Base-by-base conservation (phyloP, 2,113 vertebrate species). In the Vimba vimba region DNA sequence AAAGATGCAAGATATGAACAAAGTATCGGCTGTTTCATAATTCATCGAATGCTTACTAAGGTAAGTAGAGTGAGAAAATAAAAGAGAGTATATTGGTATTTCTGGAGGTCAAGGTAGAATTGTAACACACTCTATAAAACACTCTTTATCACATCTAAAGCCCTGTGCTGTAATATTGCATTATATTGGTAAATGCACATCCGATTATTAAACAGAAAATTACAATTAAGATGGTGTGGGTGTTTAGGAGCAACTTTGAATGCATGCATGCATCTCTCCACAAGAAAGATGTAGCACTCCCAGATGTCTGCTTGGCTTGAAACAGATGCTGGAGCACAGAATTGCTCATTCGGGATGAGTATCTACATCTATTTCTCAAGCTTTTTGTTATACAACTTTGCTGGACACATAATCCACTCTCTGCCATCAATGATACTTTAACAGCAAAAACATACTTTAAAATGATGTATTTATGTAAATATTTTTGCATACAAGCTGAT, bases 1-100 rank as follows among this genome's bases (percentile, higher is more conserved):
- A 88, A 50, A 86, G 23, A 77, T 71, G n/a, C 30, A 82, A 69
- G 21, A 77, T 21, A 47, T 78, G 45, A 77, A 59, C 23, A 78
- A 23, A 21, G 45, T 19, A 45, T 79, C n/a, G 55, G 30, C 13
- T 45, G 25, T 47, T 85, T 68, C 45, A 81, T 50, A 66, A 86
- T 83, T 82, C 6, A 87, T 84, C 25, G 23, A 43, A 15, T 62
- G 13, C 66, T 87, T 47, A 36, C 55, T 11, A 69, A 64, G 27
- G 33, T 43, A 25, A 68, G 68, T n/a, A n/a, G 43, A 2, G 17
- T 21, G 59, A 73, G 19, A 25, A 33, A 57, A 7, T 17, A 13
- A 33, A 30, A 57, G 50, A 66, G 27, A 55, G 10, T n/a, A 1
- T 45, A 80, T 64, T 64, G 33, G 39, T 59, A 33, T 59, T 78